A percentile compares a stretch with the other conserved stretches of the same genome.
Evolutionary conservation across 2,888 invertebrate genomes (phyloP).

Genomic region (Ellobium chinense): DNA sequence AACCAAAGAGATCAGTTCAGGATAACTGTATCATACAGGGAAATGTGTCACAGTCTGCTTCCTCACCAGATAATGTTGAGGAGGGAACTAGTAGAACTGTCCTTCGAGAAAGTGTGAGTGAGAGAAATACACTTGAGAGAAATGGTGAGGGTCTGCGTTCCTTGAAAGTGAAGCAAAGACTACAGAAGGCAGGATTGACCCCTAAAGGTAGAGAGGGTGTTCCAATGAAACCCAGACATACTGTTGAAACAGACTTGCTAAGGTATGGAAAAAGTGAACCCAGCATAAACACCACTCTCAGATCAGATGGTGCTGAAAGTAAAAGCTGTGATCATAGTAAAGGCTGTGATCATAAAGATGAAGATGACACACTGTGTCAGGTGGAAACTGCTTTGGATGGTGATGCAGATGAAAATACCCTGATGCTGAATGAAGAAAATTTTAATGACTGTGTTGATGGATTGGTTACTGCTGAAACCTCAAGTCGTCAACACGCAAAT

Average conservation of each 20-base stretch:
- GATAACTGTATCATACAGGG: neutral
- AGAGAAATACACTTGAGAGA: neutral
- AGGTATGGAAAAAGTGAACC: neutral
- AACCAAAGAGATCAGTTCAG: neutral
- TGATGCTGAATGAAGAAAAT: neutral
- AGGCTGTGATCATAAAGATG: neutral
- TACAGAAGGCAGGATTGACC: neutral
- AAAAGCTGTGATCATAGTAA: neutral
- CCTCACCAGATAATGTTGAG: neutral
- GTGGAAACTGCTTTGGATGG: neutral
- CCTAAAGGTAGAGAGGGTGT: neutral
- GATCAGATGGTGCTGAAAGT: neutral
- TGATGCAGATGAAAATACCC: neutral
- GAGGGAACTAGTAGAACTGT: neutral
- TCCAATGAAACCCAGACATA: neutral
- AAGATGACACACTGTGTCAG: neutral
- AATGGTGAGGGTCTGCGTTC: neutral
- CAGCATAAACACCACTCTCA: neutral
- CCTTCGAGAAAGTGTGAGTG: neutral
- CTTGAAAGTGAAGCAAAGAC: neutral
- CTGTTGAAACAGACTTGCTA: neutral
- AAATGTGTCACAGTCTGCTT: neutral
- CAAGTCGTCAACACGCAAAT: neutral
- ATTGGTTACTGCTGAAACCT: neutral
- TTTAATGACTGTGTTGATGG: neutral